phyloP scores from a whole-genome alignment of 2,888 invertebrate species.

The Caenorhabditis sinica region DNA sequence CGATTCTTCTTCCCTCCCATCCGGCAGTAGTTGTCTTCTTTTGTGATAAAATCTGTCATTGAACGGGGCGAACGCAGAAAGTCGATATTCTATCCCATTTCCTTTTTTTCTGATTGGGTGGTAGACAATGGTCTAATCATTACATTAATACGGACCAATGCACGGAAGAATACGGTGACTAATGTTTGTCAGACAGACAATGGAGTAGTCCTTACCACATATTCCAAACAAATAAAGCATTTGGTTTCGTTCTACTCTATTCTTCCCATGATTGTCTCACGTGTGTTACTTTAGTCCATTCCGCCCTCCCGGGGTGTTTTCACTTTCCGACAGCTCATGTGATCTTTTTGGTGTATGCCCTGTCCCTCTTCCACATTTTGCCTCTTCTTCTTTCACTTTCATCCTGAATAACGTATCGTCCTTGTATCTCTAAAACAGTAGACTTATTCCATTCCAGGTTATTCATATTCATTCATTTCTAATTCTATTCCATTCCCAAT shows the following conservation, averaged over 20 bases:
- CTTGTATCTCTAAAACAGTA: not conserved
- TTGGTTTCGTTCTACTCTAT: constrained; percentile 5
- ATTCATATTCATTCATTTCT: not conserved
- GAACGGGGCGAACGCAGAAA: constrained; percentile 22
- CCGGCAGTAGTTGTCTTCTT: constrained; percentile 8
- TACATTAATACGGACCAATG: constrained; percentile 4
- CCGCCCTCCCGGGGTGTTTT: constrained; percentile 48
- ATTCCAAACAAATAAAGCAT: constrained; percentile 35
- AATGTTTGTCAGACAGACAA: constrained; percentile 6
- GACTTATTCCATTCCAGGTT: not conserved
- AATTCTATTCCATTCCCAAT: not conserved
- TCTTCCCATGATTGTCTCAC: constrained; percentile 41
- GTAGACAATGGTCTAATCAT: not conserved
- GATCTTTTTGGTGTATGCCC: constrained; percentile 44
- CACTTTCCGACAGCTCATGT: constrained; percentile 60
- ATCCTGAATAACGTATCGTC: not conserved
- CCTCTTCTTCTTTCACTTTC: not conserved
- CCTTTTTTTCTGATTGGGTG: not conserved
- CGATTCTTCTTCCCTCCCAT: constrained; percentile 19
- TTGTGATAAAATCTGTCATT: constrained; percentile 28
- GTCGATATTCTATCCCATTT: not conserved
- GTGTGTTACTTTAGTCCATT: constrained; percentile 33
- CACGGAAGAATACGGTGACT: not conserved
- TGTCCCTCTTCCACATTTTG: not conserved
- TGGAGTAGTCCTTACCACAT: constrained; percentile 1